These are phyloP conservation scores for Sphaerophoria taeniata DNA, from an alignment of 2,888 invertebrate species.

Conservation along the genomic window DNA sequence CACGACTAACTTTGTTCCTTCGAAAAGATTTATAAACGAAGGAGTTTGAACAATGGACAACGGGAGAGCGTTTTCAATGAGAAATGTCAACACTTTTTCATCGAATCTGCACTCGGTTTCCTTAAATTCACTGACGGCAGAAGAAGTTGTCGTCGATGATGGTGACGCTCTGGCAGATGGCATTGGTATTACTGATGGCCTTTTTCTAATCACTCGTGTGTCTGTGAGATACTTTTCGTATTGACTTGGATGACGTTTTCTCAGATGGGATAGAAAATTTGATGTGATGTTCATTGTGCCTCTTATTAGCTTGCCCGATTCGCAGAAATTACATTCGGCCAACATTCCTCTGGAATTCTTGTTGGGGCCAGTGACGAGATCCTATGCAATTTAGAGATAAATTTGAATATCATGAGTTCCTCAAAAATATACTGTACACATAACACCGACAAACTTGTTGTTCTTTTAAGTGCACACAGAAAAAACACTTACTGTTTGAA, in stretches of 20 bases:
- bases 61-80: background rate
- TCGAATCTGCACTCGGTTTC: background rate
- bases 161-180: background rate
- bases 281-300: conserved; percentile 56
- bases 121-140: background rate
- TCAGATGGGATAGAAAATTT: conserved; percentile 61
- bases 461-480: too few relatives aligned
- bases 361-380: conserved; percentile 19
- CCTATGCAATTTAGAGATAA: background rate
- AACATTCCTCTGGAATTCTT: conserved; percentile 32
- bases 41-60: conserved; percentile 13
- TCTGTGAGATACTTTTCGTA: conserved; percentile 49
- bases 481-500: too few relatives aligned
- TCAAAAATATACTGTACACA: too few relatives aligned
- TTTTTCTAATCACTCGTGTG: conserved; percentile 22
- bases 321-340: conserved; percentile 52
- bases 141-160: background rate
- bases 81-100: conserved; percentile 4
- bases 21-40: conserved; percentile 1
- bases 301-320: conserved; percentile 26
- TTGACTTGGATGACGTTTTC: conserved; percentile 34
- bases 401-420: too few relatives aligned
- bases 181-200: background rate
- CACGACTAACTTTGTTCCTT: background rate
- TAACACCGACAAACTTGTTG: too few relatives aligned